Evolutionary conservation across 1,140 invertebrate species (phyloP), one percentile per base, ranked within the genome.

Genomic region (Arctopsyche grandis): DNA sequence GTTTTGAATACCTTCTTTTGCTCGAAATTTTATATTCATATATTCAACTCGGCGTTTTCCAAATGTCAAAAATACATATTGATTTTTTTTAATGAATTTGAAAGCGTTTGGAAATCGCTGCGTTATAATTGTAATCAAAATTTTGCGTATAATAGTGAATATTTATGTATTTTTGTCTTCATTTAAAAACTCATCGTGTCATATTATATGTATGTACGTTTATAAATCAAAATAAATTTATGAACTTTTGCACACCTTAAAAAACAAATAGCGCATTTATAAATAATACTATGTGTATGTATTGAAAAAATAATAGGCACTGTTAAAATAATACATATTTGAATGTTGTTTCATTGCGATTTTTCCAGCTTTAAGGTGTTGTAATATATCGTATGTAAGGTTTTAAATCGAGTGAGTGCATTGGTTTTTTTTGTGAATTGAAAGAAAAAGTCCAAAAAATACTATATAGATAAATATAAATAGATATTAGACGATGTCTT

Each of bases 401-500:
- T 66, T 66, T 12, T 26, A 3, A 26, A 60, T 66, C 5, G 19
- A 9, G 24, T 66, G 63, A n/a, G n/a, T n/a, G n/a, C n/a, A n/a
- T n/a, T n/a, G 24, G 14, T 12, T 26, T 22, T 21, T 60, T 60
- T 19, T 14, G 3, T 52, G 9, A 60, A 19, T 60, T 60, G 21
- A 21, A 66, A 66, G 63, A n/a, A n/a, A n/a, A n/a, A n/a, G n/a
- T n/a, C 26, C 63, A 21, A 66, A 66, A 66, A 66, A 66, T 26
- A 66, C 12, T 26, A 24, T 26, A 66, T 52, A 52, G 48, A 5
- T 52, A 16, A 14, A 52, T 52, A 10, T 52, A 52, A 14, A 52
- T 78, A 58, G 38, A 60, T 10, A 74, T 79, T 76, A 82, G 63
- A 82, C 38, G 43, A 56, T 79, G 75, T 80, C 78, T 79, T 60